phyloP scores from a whole-genome alignment of 1,140 invertebrate species.

The Ephestia elutella region DNA sequence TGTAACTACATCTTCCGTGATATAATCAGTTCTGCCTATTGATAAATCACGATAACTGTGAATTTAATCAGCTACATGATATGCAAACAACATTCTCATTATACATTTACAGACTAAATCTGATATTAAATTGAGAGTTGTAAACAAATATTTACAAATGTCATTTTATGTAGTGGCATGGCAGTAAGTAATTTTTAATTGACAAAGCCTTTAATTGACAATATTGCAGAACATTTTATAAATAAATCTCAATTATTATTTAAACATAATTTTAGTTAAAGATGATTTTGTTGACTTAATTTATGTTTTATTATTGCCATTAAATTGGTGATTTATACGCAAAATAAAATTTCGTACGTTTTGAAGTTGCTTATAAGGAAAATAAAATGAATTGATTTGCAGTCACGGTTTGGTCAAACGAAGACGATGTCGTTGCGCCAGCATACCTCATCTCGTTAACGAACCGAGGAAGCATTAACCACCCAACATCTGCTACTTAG shows the following conservation, averaged over 20 bases:
- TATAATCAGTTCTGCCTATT: slow-evolving; percentile 19
- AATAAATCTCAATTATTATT: too few relatives aligned
- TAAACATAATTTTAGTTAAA: too few relatives aligned
- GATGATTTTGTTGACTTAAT: too few relatives aligned
- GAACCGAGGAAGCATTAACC: slow-evolving; percentile 25
- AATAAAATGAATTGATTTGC: too few relatives aligned
- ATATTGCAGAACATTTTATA: too few relatives aligned
- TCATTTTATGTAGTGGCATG: slow-evolving; percentile 25
- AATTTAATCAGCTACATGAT: slow-evolving; percentile 18
- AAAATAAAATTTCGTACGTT: too few relatives aligned
- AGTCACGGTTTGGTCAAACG: too few relatives aligned
- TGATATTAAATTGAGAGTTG: slow-evolving; percentile 44
- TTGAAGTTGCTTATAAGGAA: too few relatives aligned
- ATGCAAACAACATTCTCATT: slow-evolving; percentile 21
- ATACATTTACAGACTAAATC: slow-evolving; percentile 30
- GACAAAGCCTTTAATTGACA: too few relatives aligned
- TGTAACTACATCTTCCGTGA: slow-evolving; percentile 16
- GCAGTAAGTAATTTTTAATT: too few relatives aligned
- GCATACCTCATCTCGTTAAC: slow-evolving; percentile 12
- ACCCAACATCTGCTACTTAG: slow-evolving; percentile 33
- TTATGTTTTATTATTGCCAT: too few relatives aligned
- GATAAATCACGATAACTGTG: slow-evolving; percentile 21
- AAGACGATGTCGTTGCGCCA: slow-evolving; percentile 6
- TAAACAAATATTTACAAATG: slow-evolving; percentile 48
- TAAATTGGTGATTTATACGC: too few relatives aligned